Evolutionary conservation across 1,140 invertebrate species (phyloP).

Genomic region (Microplitis demolitor): DNA sequence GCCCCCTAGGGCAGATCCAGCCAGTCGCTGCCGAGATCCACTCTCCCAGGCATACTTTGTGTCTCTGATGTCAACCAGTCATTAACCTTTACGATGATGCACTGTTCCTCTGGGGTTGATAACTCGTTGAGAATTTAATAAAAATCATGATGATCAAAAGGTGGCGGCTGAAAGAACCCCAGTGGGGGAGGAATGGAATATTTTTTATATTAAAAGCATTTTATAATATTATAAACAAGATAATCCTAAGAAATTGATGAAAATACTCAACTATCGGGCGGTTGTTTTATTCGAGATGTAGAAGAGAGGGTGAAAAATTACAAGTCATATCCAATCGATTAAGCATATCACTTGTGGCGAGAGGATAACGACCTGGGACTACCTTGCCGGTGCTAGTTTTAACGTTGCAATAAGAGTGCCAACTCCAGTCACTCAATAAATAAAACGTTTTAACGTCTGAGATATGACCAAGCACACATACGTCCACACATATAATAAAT

Average conservation of each 20-base stretch:
- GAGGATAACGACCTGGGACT: slow-evolving; percentile 13
- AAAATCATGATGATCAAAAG: neutral
- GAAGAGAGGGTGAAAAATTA: neutral
- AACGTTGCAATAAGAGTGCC: neutral
- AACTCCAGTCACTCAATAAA: neutral
- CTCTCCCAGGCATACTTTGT: slow-evolving; percentile 9
- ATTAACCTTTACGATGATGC: slow-evolving; percentile 9
- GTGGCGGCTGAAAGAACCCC: too few species aligned
- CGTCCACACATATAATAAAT: too few species aligned
- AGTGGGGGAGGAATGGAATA: too few species aligned
- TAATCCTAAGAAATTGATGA: neutral
- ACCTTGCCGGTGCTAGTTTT: neutral
- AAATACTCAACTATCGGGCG: neutral
- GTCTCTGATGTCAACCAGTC: slow-evolving; percentile 18
- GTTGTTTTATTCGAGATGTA: neutral
- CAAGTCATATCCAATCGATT: slow-evolving; percentile 16
- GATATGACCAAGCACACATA: neutral
- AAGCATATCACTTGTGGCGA: slow-evolving; percentile 10
- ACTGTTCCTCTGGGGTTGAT: neutral
- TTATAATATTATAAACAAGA: too few species aligned
- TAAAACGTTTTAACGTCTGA: neutral
- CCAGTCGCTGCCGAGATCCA: slow-evolving; percentile 20
- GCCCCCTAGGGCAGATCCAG: slow-evolving; percentile 8
- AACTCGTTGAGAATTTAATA: neutral
- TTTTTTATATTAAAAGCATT: too few species aligned